Conservation (phyloP, 2,888 invertebrate genomes). For the Noctua janthe region DNA sequence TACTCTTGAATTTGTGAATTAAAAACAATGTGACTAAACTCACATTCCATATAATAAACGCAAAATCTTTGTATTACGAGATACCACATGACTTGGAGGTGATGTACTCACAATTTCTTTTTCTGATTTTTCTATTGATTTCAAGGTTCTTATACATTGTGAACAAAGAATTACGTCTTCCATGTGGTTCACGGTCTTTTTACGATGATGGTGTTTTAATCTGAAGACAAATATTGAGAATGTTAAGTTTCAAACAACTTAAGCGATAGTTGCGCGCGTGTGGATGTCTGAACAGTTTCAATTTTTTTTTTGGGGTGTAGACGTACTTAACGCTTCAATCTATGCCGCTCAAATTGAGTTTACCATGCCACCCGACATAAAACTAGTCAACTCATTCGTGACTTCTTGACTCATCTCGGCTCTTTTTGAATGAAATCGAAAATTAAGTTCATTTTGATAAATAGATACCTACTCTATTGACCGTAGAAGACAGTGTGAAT, state of each 20-base stretch:
- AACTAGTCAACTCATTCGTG: not conserved
- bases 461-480: not conserved
- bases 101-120: conserved; percentile 83
- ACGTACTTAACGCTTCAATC: not conserved
- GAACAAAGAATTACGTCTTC: conserved; percentile 86
- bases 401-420: not conserved
- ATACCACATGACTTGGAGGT: conserved; percentile 21
- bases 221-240: conserved; percentile 66
- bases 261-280: not conserved
- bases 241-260: not conserved
- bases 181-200: conserved; percentile 87
- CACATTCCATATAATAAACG: conserved; percentile 57
- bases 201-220: conserved; percentile 86
- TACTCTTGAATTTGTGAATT: conserved; percentile 39
- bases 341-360: not conserved
- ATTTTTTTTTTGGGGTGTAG: no score
- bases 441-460: not conserved
- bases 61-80: conserved; percentile 39
- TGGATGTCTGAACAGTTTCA: not conserved
- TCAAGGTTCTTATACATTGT: conserved; percentile 82
- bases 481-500: not conserved
- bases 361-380: not conserved
- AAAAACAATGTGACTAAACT: conserved; percentile 28
- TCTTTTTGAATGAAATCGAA: not conserved
- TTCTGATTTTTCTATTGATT: conserved; percentile 85